Conservation (phyloP, 2,888 invertebrate species). For the Brachypterus glaber region DNA sequence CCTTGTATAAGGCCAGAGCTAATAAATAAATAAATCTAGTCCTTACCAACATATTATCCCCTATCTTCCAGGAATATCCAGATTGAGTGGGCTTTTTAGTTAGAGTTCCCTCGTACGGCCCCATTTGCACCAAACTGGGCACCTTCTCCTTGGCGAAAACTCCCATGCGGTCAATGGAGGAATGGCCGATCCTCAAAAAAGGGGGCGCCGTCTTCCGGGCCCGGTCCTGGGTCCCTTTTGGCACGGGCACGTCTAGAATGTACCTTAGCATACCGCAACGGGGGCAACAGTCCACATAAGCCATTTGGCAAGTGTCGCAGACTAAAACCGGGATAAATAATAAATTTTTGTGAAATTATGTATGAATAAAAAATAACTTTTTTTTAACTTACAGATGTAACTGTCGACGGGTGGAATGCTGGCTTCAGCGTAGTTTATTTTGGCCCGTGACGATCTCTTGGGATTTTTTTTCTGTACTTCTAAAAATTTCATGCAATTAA, state of each 20-base stretch:
- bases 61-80: constrained; percentile 24
- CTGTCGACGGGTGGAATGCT: constrained; percentile 19
- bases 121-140: constrained; percentile 22
- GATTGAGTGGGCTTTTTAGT: constrained; percentile 15
- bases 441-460: too few relatives aligned
- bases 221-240: constrained; percentile 18
- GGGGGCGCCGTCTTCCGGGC: constrained; percentile 24
- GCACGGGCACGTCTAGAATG: constrained; percentile 17
- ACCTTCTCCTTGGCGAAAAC: constrained; percentile 21
- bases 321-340: constrained; percentile 13
- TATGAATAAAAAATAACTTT: not conserved
- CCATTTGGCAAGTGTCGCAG: constrained; percentile 22
- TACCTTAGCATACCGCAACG: constrained; percentile 20
- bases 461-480: constrained; percentile 7
- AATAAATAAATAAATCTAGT: too few relatives aligned
- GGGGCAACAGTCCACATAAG: constrained; percentile 20
- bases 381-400: constrained; percentile 21
- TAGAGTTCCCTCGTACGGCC: constrained; percentile 25
- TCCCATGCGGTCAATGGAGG: constrained; percentile 24
- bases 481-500: too few relatives aligned
- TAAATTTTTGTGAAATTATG: not conserved
- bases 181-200: constrained; percentile 19
- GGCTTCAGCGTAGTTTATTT: constrained; percentile 14
- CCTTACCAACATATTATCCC: constrained; percentile 19
- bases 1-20: too few relatives aligned